Conservation (phyloP, 2,113 vertebrate species). For the Hippocampus comes region DNA sequence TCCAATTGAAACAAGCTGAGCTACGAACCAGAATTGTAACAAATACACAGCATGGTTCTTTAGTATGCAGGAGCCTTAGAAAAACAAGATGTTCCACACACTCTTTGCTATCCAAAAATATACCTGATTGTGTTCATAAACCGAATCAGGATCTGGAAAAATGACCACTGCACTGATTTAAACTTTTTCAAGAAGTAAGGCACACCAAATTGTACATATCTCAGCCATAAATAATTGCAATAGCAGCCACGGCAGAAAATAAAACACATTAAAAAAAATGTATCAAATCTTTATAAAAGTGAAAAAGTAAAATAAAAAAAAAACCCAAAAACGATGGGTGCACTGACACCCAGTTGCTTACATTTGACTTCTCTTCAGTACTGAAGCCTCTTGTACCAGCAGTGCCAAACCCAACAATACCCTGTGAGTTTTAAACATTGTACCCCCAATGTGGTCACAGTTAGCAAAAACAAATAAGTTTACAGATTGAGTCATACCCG, state of each 20-base stretch:
- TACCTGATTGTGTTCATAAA: constrained; percentile 4
- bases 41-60: constrained; percentile 34
- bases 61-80: constrained; percentile 37
- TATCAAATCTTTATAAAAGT: constrained; percentile 73
- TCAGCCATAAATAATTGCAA: constrained; percentile 36
- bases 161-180: constrained; percentile 34
- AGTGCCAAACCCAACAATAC: constrained; percentile 11
- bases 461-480: constrained; percentile 7
- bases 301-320: constrained; percentile 58
- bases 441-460: constrained; percentile 6
- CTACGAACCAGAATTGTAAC: constrained; percentile 31
- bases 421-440: constrained; percentile 12
- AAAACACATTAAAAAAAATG: constrained; percentile 29
- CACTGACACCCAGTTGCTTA: constrained; percentile 28
- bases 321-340: constrained; percentile 31
- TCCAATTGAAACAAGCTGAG: constrained; percentile 28
- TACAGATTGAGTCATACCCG: constrained; percentile 5
- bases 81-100: constrained; percentile 23
- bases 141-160: constrained; percentile 30
- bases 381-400: constrained; percentile 3
- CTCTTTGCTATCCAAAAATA: constrained; percentile 20
- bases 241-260: constrained; percentile 36
- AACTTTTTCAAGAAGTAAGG: constrained; percentile 39
- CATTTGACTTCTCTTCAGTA: constrained; percentile 16
- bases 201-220: constrained; percentile 22